A percentile compares a stretch with the other conserved stretches of the same genome.
These are phyloP conservation scores for Callorhinus ursinus DNA, from an alignment of 2,113 vertebrate species.

Conservation along the genomic window DNA sequence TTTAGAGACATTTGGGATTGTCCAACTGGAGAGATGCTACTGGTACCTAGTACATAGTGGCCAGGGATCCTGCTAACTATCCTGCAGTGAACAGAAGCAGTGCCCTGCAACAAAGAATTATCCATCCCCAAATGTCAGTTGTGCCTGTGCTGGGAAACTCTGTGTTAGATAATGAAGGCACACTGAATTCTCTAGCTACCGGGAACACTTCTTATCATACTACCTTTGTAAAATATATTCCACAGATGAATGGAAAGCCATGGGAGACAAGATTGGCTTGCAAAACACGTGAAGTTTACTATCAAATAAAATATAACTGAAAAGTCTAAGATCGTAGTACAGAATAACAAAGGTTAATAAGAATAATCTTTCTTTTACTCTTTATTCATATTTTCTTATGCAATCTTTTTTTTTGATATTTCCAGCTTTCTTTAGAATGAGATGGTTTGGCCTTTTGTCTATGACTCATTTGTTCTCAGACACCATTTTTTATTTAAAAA, in stretches of 20 bases:
- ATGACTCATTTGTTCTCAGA: constrained; percentile 58
- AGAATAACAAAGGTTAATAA: not conserved
- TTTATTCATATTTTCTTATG: not conserved
- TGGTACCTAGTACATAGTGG: not conserved
- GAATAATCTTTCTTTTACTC: constrained; percentile 4
- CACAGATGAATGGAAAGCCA: not conserved
- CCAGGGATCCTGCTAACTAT: not conserved
- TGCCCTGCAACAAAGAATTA: not conserved
- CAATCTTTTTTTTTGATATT: not conserved
- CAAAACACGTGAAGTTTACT: not conserved
- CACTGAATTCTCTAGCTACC: not conserved
- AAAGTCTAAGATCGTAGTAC: not conserved
- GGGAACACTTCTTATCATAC: not conserved
- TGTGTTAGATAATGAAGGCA: not conserved
- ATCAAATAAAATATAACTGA: not conserved
- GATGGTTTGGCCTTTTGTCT: constrained; percentile 8
- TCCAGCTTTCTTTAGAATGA: constrained; percentile 34
- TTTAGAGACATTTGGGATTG: not conserved
- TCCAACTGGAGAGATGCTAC: not conserved
- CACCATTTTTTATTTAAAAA: constrained; percentile 16
- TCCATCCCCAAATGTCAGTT: not conserved
- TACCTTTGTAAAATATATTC: not conserved
- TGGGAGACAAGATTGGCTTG: not conserved
- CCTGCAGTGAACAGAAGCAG: not conserved
- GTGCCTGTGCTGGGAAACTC: not conserved